Base-by-base conservation (phyloP, 2,113 vertebrate species). In the Hippocampus comes region DNA sequence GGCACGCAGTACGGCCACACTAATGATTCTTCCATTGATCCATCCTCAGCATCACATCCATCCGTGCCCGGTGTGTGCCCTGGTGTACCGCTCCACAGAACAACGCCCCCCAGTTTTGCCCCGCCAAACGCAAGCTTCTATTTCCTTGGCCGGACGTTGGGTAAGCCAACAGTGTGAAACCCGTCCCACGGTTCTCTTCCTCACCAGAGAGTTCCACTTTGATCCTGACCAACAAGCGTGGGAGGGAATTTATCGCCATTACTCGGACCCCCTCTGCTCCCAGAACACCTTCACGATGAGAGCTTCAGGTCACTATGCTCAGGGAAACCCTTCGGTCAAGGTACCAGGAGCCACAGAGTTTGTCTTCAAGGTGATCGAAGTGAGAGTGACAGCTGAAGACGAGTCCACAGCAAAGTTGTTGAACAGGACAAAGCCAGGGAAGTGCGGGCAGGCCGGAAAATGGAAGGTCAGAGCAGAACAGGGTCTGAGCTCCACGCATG, bases 171-270 rank as follows among this genome's bases (percentile, higher is more conserved):
- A 71, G 51, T 97, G 96, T 0, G 95, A 97, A 84, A 90, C 91
- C 1, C 93, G 93, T 1, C 95, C 96, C 0, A 93, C 91, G 0
- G 89, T 95, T 79, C 95, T 98, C 69, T 97, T 97, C 88, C 94
- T 97, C 66, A 96, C 93, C 42, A 76, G 95, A 7, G 91, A 92
- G 83, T 94, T 97, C 90, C 91, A 85, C 0, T 96, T 98, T 79
- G 84, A 93, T 0, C 86, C 88, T 0, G 84, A 73, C 20, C 91
- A 84, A 67, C 93, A 89, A 30, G 86, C 89, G 30, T 96, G 96
- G 96, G 92, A 96, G 60, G 96, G 96, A 0, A 67, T 83, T 3
- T 97, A 96, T 86, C 89, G 76, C 0, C 95, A 97, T 90, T 97
- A 95, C 89, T 93, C 93, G 0, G 96, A 98, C 89, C 93, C 95